phyloP scores from a whole-genome alignment of 92 coral and sea anemone species.

The Desmophyllum pertusum region DNA sequence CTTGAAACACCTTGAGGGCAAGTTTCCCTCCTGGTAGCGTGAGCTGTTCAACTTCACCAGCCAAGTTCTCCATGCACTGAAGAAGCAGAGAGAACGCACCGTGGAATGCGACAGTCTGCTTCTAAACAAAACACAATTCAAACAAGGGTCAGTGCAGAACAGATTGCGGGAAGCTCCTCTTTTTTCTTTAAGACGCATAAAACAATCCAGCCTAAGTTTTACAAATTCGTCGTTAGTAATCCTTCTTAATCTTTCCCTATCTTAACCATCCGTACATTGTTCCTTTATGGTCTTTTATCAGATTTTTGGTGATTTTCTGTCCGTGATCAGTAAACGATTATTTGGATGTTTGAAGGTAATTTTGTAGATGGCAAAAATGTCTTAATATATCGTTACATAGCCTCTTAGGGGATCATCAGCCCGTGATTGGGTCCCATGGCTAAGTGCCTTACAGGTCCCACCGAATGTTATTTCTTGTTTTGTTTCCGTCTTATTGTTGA shows the following conservation, averaged over 20 bases:
- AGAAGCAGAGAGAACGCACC: constrained; percentile 93
- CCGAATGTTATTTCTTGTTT: background rate
- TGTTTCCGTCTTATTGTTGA: background rate
- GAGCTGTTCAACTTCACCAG: constrained; percentile 86
- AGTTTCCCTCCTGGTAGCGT: constrained; percentile 78
- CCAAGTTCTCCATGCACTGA: constrained; percentile 89
- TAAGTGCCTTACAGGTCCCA: background rate
- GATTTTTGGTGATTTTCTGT: too few relatives aligned
- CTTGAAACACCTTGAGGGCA: constrained; percentile 81
- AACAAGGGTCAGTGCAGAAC: background rate
- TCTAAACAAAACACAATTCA: constrained; percentile 50
- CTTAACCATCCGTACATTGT: too few relatives aligned
- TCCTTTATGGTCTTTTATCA: too few relatives aligned
- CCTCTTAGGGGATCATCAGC: too few relatives aligned
- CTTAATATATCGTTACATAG: background rate
- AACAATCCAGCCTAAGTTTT: background rate
- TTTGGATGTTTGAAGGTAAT: background rate
- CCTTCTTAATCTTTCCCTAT: background rate
- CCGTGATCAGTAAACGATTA: too few relatives aligned
- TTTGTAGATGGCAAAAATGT: background rate
- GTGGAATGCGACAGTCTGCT: constrained; percentile 91
- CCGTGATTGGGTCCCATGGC: too few relatives aligned
- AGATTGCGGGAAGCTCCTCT: too few relatives aligned
- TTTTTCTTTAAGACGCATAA: background rate
- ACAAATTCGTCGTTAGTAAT: background rate